Conservation (phyloP, 1,140 invertebrate genomes). For the Lethocerus indicus region DNA sequence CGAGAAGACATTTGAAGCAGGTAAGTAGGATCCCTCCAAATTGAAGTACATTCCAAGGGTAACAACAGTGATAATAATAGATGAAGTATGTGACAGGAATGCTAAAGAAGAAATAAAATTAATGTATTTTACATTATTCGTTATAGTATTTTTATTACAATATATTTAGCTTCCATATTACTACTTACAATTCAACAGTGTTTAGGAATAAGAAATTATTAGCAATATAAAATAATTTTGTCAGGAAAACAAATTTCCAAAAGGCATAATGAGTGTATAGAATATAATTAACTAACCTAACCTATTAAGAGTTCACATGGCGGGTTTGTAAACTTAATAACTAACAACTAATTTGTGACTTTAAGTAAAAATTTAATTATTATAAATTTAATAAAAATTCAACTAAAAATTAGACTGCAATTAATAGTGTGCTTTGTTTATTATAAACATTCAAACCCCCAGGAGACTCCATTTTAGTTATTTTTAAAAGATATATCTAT, state of each 20-base stretch:
- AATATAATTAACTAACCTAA: too few relatives aligned
- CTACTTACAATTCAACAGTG: too few relatives aligned
- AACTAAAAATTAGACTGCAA: too few relatives aligned
- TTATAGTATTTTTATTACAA: not conserved
- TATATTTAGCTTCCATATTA: not conserved
- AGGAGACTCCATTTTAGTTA: not conserved
- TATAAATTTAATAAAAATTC: too few relatives aligned
- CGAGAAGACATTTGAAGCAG: conserved; percentile 52
- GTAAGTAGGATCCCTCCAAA: conserved; percentile 35
- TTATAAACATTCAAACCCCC: not conserved
- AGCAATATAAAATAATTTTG: too few relatives aligned
- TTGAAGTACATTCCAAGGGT: conserved; percentile 46
- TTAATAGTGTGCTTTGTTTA: too few relatives aligned
- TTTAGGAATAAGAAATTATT: too few relatives aligned
- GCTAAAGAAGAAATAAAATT: conserved; percentile 30
- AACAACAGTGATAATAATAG: conserved; percentile 51
- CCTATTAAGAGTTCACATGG: too few relatives aligned
- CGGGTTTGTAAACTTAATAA: too few relatives aligned
- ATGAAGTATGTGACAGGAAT: conserved; percentile 54
- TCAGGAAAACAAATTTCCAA: too few relatives aligned
- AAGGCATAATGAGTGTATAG: too few relatives aligned
- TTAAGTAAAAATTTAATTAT: not conserved
- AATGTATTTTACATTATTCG: not conserved
- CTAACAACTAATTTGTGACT: too few relatives aligned
- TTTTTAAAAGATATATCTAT: not conserved